These are phyloP conservation scores for Podiceps cristatus DNA, from an alignment of 2,113 vertebrate species.

Conservation along the genomic window DNA sequence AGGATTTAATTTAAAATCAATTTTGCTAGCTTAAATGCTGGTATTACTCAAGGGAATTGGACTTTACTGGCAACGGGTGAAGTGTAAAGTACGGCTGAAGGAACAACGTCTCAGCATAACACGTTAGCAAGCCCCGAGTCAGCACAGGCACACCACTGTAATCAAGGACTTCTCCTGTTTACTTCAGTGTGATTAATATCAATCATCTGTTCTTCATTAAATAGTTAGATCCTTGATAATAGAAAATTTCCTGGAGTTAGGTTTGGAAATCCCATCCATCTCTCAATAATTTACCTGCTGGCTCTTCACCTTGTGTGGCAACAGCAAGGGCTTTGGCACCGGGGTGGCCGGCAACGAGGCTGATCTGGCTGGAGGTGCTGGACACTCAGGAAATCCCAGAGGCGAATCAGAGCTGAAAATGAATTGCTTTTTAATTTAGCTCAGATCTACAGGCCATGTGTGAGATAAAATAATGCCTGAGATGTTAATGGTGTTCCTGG, in stretches of 20 bases:
- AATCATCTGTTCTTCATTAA: conserved; percentile 27
- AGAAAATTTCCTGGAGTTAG: conserved; percentile 27
- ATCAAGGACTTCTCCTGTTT: neutral
- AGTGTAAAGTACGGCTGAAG: neutral
- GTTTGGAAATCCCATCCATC: neutral
- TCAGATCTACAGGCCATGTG: neutral
- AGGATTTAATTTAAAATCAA: neutral
- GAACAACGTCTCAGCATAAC: neutral
- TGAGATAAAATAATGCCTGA: neutral
- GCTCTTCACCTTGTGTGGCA: neutral
- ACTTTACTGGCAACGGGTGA: neutral
- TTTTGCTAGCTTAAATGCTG: neutral
- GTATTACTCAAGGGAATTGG: neutral
- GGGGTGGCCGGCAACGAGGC: neutral
- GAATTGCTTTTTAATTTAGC: conserved; percentile 9
- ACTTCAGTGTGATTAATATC: conserved; percentile 24
- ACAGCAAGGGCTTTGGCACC: neutral
- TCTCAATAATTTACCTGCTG: conserved; percentile 20
- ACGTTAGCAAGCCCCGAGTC: conserved; percentile 27
- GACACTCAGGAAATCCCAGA: neutral
- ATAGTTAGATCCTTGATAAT: conserved; percentile 21
- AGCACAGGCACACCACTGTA: neutral
- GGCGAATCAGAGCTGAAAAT: neutral
- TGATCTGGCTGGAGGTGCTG: neutral
- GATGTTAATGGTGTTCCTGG: neutral